Conservation (phyloP, 2,113 vertebrate genomes). For the Lamprotornis superbus region DNA sequence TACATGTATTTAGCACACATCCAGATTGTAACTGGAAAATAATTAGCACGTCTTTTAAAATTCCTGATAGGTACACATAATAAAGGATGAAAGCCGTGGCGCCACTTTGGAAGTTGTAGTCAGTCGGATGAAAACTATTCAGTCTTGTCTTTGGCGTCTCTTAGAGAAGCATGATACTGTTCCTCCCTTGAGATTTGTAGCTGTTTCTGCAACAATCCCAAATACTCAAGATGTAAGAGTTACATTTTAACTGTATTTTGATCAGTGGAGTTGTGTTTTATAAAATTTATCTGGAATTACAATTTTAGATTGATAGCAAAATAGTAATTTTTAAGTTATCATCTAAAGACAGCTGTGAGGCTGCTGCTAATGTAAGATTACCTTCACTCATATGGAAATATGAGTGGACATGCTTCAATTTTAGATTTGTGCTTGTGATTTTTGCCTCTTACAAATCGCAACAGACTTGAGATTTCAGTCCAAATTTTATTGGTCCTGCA, state of each 20-base stretch:
- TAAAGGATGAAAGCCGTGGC: conserved; percentile 92
- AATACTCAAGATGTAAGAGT: conserved; percentile 90
- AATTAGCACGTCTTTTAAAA: not conserved
- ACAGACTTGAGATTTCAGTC: not conserved
- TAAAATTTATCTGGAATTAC: not conserved
- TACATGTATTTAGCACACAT: not conserved
- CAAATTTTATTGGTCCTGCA: not conserved
- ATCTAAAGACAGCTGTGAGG: not conserved
- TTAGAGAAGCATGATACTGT: conserved; percentile 58
- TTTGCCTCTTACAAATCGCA: not conserved
- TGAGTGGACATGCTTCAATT: not conserved
- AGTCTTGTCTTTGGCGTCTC: conserved; percentile 71
- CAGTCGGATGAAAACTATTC: conserved; percentile 95
- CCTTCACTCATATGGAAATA: not conserved
- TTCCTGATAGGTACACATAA: conserved; percentile 84
- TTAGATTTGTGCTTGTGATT: not conserved
- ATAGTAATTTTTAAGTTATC: not conserved
- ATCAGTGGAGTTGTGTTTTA: not conserved
- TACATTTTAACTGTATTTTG: conserved; percentile 18
- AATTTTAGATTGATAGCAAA: not conserved
- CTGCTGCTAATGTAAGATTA: not conserved
- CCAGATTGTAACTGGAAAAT: not conserved
- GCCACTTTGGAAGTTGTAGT: conserved; percentile 96
- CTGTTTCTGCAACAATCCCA: conserved; percentile 95
- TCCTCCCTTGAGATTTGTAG: conserved; percentile 87